Percentiles rank a stretch among this genome's conserved stretches.
These are phyloP conservation scores for Callinectes sapidus DNA, from an alignment of 2,888 invertebrate species.

Conservation along the genomic window DNA sequence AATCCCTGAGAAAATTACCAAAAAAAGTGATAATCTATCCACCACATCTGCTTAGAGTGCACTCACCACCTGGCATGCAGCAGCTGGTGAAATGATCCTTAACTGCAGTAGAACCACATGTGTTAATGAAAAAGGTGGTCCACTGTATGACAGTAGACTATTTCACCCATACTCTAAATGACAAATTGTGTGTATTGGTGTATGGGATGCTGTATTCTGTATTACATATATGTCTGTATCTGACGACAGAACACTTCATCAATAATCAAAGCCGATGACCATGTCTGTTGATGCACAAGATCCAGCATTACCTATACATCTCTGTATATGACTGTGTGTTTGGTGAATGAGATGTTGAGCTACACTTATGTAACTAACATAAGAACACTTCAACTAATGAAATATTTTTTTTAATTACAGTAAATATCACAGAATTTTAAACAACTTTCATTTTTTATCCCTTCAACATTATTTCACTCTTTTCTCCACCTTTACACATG, in stretches of 20 bases:
- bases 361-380: neutral
- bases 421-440: neutral
- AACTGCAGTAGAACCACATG: neutral
- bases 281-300: no score
- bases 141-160: neutral
- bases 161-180: neutral
- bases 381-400: neutral
- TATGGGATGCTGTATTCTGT: neutral
- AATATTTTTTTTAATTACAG: neutral
- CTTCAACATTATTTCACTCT: neutral
- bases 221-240: no score
- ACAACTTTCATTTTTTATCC: neutral
- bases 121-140: neutral
- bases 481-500: neutral
- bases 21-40: neutral
- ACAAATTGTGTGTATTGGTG: neutral
- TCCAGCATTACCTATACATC: neutral
- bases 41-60: neutral
- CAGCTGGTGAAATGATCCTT: neutral
- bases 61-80: neutral
- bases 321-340: neutral
- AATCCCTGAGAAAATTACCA: constrained; percentile 4
- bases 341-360: no score
- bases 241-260: no score
- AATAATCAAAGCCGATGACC: no score